phyloP scores from a whole-genome alignment of 2,888 invertebrate genomes.

The Dorcus hopei region DNA sequence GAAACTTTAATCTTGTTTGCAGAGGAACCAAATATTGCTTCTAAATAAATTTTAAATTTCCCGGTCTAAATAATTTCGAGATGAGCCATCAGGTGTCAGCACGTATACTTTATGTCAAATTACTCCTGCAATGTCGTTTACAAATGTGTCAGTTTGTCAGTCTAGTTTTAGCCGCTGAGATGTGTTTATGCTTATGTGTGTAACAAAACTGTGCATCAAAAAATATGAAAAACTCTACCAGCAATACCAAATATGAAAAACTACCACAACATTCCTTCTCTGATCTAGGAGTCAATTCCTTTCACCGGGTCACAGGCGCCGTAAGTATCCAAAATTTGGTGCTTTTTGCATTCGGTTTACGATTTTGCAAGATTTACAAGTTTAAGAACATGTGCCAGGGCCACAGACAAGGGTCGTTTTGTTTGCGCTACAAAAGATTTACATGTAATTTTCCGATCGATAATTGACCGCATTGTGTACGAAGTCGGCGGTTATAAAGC shows the following conservation, averaged over 20 bases:
- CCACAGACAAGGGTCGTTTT: too few relatives aligned
- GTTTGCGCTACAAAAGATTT: too few relatives aligned
- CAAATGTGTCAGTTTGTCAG: constrained; percentile 1
- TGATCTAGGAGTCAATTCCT: constrained; percentile 20
- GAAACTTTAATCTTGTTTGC: too few relatives aligned
- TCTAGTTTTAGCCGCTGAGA: neutral
- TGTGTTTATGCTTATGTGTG: neutral
- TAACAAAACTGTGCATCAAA: constrained; percentile 1
- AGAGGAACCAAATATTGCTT: too few relatives aligned
- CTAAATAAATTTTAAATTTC: too few relatives aligned
- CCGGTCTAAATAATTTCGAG: too few relatives aligned
- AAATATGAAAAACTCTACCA: constrained; percentile 44
- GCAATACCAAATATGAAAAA: constrained; percentile 47
- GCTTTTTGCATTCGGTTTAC: neutral
- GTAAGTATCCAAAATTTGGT: neutral
- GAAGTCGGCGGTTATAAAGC: neutral
- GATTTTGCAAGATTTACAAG: too few relatives aligned
- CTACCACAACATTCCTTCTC: constrained; percentile 42
- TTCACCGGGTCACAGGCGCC: neutral
- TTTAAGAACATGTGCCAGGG: too few relatives aligned
- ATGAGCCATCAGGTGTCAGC: too few relatives aligned
- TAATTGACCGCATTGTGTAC: constrained; percentile 17
- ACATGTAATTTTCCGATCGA: constrained; percentile 10
- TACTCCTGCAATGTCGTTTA: constrained; percentile 6
- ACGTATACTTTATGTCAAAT: neutral